Percentiles rank a stretch among this genome's conserved stretches.
Evolutionary conservation across 2,113 vertebrate species (phyloP).

Genomic region (Oreochromis tanganicae): DNA sequence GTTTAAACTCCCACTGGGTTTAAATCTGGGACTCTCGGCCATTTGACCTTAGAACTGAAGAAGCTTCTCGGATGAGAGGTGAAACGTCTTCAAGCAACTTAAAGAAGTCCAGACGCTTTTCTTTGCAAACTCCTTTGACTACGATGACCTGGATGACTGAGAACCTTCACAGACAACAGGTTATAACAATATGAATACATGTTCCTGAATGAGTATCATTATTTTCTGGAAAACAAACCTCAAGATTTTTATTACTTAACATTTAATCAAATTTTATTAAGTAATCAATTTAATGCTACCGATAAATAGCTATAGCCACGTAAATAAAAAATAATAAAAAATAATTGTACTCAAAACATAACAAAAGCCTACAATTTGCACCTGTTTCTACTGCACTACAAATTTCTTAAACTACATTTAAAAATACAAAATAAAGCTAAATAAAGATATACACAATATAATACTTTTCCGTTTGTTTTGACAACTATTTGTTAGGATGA

Average conservation of each 20-base stretch:
- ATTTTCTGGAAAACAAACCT: background rate
- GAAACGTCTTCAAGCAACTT: too few relatives aligned
- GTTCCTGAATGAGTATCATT: background rate
- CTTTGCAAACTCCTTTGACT: too few relatives aligned
- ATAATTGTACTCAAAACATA: background rate
- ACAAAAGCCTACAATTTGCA: background rate
- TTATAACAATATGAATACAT: background rate
- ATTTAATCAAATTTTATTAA: background rate
- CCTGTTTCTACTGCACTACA: background rate
- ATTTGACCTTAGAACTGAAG: too few relatives aligned
- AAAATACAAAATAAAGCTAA: background rate
- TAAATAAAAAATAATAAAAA: background rate
- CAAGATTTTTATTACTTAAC: background rate
- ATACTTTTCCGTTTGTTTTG: background rate
- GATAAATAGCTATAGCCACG: background rate
- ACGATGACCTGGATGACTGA: too few relatives aligned
- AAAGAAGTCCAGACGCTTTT: too few relatives aligned
- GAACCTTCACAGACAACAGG: background rate
- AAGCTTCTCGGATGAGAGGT: too few relatives aligned
- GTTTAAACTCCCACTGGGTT: background rate
- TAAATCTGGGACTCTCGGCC: too few relatives aligned
- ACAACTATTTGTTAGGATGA: background rate
- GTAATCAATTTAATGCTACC: background rate
- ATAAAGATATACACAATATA: background rate
- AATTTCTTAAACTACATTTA: background rate